These are phyloP conservation scores for Amazona guildingii DNA, from an alignment of 2,113 vertebrate species.

Conservation along the genomic window DNA sequence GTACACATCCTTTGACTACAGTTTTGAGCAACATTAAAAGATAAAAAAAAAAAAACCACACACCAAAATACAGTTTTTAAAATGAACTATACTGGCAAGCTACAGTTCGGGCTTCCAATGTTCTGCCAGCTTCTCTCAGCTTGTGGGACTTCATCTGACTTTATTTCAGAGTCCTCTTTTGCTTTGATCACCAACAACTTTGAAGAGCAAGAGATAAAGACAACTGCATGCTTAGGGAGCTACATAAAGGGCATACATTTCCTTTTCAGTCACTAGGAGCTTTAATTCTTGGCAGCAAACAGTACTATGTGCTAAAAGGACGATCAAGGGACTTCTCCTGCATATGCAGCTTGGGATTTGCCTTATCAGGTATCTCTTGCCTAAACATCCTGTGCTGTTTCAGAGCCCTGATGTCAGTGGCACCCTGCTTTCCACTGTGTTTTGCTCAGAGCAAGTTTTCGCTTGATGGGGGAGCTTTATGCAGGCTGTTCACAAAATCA, in stretches of 20 bases:
- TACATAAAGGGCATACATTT: constrained; percentile 42
- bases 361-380: background rate
- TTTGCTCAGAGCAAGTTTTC: background rate
- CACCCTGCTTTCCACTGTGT: background rate
- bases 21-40: background rate
- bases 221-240: background rate
- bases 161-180: background rate
- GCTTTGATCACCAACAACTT: constrained; percentile 48
- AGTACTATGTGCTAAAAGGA: background rate
- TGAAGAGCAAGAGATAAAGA: constrained; percentile 35
- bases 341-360: background rate
- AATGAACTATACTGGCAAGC: background rate
- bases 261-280: background rate
- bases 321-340: background rate
- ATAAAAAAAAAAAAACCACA: background rate
- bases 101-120: background rate
- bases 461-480: background rate
- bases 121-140: background rate
- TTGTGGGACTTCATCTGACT: background rate
- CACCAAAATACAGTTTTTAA: background rate
- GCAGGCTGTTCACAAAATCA: background rate
- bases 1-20: background rate
- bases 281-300: constrained; percentile 21
- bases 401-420: background rate
- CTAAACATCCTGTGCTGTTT: background rate